Base-by-base conservation (phyloP, 2,888 invertebrate genomes). In the Cephus pygmeus region DNA sequence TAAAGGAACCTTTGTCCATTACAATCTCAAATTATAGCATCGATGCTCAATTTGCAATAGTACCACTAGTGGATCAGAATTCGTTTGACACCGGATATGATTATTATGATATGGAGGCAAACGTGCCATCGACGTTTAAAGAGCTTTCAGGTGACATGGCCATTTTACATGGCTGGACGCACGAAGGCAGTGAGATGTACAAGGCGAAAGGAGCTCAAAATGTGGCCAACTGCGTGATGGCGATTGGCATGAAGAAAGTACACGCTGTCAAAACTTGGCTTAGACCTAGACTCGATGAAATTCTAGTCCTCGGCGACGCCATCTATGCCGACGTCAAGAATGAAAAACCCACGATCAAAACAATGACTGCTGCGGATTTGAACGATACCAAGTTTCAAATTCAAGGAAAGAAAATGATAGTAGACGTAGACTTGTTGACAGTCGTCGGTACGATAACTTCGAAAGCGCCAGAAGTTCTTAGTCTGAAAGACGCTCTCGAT, bases 151-250 rank as follows among this genome's bases (percentile, higher is more conserved):
- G 79, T 0, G 78, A 83, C 11, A 79, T 85, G 77, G 81, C 85
- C 0, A 88, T 91, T 23, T 83, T 91, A 35, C 90, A 88, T 68
- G 91, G 90, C 9, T 80, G 86, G 79, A 90, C 88, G 0, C 89
- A 90, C 78, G 88, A 89, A 69, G 79, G 74, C 11, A 87, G 85
- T 73, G 87, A 87, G 0, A 79, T 85, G 35, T 91, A 90, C 81
- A 89, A 87, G 34, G 86, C 83, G 0, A 88, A 88, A 69, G 90
- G 90, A 0, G 83, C 81, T 0, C 90, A 90, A 69, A 90, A 86
- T 36, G 85, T 87, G 1, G 85, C 86, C 0, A 89, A 88, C 78
- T 90, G 90, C 77, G 83, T 87, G 1, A 81, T 87, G 81, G 84
- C 90, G 0, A 85, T 90, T 12, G 87, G 82, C 3, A 87, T 86